phyloP scores from a whole-genome alignment of 2,113 vertebrate genomes.

The Neomonachus schauinslandi region DNA sequence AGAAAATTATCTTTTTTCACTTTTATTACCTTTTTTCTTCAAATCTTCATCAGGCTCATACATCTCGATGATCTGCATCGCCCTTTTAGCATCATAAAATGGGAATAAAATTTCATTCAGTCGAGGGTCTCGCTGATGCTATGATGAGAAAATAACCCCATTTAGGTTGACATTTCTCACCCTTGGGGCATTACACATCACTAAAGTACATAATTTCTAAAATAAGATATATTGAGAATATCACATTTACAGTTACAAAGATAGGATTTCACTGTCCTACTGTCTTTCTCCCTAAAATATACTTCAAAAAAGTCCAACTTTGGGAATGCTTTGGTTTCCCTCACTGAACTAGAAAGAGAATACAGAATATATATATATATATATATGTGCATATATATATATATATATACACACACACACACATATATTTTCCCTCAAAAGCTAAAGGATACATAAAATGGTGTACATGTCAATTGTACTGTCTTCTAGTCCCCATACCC shows the following conservation, averaged over 20 bases:
- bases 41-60: constrained; percentile 96
- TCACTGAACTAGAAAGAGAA: background rate
- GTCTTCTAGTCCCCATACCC: background rate
- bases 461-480: background rate
- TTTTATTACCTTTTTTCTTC: constrained; percentile 93
- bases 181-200: constrained; percentile 70
- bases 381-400: background rate
- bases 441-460: background rate
- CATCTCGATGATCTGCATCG: constrained; percentile 97
- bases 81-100: constrained; percentile 97
- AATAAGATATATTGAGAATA: constrained; percentile 60
- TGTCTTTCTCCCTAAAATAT: constrained; percentile 42
- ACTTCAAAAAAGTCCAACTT: background rate
- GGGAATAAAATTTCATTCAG: constrained; percentile 99
- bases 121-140: constrained; percentile 98
- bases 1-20: background rate
- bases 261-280: constrained; percentile 19
- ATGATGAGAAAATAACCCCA: constrained; percentile 83
- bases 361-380: background rate
- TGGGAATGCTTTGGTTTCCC: background rate
- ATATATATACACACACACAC: no score
- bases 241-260: constrained; percentile 60
- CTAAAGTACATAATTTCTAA: constrained; percentile 65
- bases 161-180: constrained; percentile 77
- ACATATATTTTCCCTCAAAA: background rate